Conservation (phyloP, 2,113 vertebrate genomes). For the Malurus elegans region DNA sequence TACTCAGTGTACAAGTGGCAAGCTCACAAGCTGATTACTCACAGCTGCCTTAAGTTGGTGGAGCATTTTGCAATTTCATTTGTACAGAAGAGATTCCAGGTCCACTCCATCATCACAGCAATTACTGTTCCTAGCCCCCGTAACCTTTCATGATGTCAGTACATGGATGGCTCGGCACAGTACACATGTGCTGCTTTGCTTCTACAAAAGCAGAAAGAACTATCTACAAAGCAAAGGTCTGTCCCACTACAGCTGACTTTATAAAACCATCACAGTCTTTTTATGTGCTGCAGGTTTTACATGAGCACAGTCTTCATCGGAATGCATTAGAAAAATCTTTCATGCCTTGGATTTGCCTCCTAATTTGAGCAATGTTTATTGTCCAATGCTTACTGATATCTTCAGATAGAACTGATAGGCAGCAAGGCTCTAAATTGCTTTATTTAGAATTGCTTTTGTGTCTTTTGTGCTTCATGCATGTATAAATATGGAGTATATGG, state of each 20-base stretch:
- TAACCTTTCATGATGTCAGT: not conserved
- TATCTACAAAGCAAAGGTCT: not conserved
- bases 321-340: not conserved
- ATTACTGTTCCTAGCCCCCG: not conserved
- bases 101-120: not conserved
- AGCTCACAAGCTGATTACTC: conserved; percentile 1
- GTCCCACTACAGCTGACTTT: not conserved
- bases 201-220: not conserved
- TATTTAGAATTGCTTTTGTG: not conserved
- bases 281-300: not conserved
- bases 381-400: not conserved
- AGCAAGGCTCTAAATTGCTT: not conserved
- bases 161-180: not conserved
- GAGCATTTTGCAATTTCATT: not conserved
- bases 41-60: not conserved
- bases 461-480: not conserved
- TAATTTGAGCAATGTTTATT: not conserved
- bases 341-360: not conserved
- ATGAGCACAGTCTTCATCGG: not conserved
- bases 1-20: not conserved
- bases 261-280: not conserved
- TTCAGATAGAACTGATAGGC: not conserved
- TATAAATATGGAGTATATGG: not conserved
- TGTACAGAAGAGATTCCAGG: not conserved
- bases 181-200: not conserved